Percentiles rank a stretch among this genome's conserved stretches.
Conservation (phyloP, 2,113 vertebrate genomes). For the Antennarius striatus region DNA sequence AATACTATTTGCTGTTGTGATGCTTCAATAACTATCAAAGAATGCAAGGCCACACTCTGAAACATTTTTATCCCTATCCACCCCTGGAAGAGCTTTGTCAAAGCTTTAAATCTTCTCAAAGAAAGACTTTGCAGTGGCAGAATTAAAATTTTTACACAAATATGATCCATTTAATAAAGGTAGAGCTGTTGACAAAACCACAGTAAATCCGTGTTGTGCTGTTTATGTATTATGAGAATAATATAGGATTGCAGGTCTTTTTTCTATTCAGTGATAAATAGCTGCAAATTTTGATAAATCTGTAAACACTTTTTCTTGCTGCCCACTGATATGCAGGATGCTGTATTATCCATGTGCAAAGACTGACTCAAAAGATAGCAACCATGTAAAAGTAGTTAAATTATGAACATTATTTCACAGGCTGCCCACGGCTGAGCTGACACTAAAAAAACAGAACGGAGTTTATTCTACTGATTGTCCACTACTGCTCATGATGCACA, state of each 20-base stretch:
- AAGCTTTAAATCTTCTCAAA: slow-evolving; percentile 33
- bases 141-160: slow-evolving; percentile 28
- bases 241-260: slow-evolving; percentile 47
- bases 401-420: slow-evolving; percentile 29
- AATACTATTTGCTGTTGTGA: not conserved
- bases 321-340: slow-evolving; percentile 30
- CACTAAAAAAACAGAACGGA: slow-evolving; percentile 8
- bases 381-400: slow-evolving; percentile 19
- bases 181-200: slow-evolving; percentile 21
- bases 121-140: slow-evolving; percentile 17
- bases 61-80: slow-evolving; percentile 17
- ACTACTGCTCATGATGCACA: not conserved
- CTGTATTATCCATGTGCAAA: slow-evolving; percentile 29
- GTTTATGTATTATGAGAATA: slow-evolving; percentile 51
- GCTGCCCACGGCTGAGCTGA: slow-evolving; percentile 16
- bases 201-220: slow-evolving; percentile 37
- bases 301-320: slow-evolving; percentile 43
- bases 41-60: not conserved
- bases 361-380: slow-evolving; percentile 18
- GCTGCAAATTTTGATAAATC: slow-evolving; percentile 50
- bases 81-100: slow-evolving; percentile 5
- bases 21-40: not conserved
- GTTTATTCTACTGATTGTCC: slow-evolving; percentile 36
- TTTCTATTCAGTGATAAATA: slow-evolving; percentile 47
- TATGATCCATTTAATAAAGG: slow-evolving; percentile 39